A percentile compares a stretch with the other conserved stretches of the same genome.
Evolutionary conservation across 2,888 invertebrate genomes (phyloP).

Genomic region (Hydrotaea diabolus): DNA sequence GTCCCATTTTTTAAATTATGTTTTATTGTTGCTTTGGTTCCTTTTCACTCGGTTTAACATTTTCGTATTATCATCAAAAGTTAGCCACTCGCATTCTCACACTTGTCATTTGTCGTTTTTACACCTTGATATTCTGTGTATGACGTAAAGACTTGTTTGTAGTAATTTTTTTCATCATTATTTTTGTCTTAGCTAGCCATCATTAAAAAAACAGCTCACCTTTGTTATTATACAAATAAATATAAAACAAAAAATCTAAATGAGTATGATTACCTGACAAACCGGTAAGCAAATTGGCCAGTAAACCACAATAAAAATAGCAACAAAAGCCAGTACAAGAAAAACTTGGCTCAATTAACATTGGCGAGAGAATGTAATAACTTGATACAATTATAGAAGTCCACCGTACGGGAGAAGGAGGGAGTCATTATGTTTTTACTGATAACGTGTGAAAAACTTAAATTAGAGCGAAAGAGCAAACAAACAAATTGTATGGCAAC

Average conservation of each 20-base stretch:
- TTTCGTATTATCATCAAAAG: neutral
- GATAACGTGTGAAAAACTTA: neutral
- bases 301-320: constrained; percentile 8
- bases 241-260: constrained; percentile 12
- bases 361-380: constrained; percentile 57
- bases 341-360: constrained; percentile 56
- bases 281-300: constrained; percentile 62
- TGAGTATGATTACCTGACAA: constrained; percentile 41
- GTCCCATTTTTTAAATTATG: neutral
- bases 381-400: constrained; percentile 38
- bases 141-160: neutral
- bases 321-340: constrained; percentile 6
- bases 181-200: neutral
- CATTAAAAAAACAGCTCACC: constrained; percentile 34
- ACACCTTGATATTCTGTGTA: constrained; percentile 4
- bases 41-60: neutral
- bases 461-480: no score
- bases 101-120: neutral
- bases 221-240: neutral
- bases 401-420: no score
- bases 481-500: no score
- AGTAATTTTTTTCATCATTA: neutral
- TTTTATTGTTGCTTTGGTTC: neutral
- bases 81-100: neutral
- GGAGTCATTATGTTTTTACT: no score